These are phyloP conservation scores for Micromys minutus DNA, from an alignment of 2,113 vertebrate genomes.

Conservation along the genomic window DNA sequence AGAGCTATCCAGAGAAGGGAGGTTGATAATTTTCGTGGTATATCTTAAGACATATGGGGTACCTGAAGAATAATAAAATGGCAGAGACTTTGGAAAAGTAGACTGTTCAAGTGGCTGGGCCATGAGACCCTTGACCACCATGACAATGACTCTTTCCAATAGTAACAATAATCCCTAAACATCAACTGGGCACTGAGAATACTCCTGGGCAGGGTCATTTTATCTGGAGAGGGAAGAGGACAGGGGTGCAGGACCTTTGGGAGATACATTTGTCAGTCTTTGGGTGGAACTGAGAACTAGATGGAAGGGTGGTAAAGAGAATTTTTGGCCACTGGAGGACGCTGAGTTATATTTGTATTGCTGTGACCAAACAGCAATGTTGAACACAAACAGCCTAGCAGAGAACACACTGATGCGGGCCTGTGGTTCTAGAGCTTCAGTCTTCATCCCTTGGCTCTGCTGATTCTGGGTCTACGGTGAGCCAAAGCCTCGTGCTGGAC, in stretches of 20 bases:
- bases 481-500: neutral
- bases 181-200: neutral
- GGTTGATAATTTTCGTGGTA: neutral
- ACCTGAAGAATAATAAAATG: neutral
- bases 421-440: neutral
- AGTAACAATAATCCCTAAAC: neutral
- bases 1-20: neutral
- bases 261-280: neutral
- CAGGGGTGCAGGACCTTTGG: neutral
- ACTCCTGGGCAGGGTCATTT: neutral
- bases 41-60: neutral
- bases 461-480: no score
- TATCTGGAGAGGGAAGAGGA: neutral
- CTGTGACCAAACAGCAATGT: neutral
- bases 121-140: neutral
- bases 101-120: neutral
- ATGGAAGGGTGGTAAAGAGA: neutral
- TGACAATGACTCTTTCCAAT: neutral
- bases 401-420: neutral
- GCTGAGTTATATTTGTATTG: neutral
- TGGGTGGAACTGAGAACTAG: neutral
- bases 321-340: neutral
- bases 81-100: neutral
- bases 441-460: no score
- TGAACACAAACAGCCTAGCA: neutral